Evolutionary conservation across 1,140 invertebrate species (phyloP), one percentile per base, ranked within the genome.

Genomic region (Drosophila elegans): DNA sequence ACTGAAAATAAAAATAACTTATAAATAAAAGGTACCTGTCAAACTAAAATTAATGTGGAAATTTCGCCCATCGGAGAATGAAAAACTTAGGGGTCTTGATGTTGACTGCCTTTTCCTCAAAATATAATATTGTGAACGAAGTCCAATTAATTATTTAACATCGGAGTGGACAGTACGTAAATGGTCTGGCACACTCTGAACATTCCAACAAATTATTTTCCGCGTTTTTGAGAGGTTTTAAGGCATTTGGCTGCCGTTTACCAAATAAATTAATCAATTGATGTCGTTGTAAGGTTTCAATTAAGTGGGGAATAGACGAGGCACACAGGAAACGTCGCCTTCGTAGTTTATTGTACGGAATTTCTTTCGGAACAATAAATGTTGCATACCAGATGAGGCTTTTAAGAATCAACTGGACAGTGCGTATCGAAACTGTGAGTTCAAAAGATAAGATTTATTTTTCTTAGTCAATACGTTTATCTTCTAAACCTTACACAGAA

Each of bases 201-300:
- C 53, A 74, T 49, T 54, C 6, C 12, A 45, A 52, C n/a, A 42
- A 57, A 63, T 74, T 78, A 44, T 25, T 44, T 44, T 42, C 21
- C 32, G 13, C 48, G 10, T 12, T 44, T 72, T 54, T 12, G 29
- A 57, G 25, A 45, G 21, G 32, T 51, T 57, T 29, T 51, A 44
- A 54, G 27, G 32, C 48, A 38, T 60, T 63, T 4, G 44, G 25
- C 49, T 49, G 42, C 12, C 36, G n/a, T 16, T 69, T 12, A 45
- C 3, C 16, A 39, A 80, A 60, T 63, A 52, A 49, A 73, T 80
- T 42, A 46, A 57, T 60, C 55, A 75, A 78, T 63, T 63, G 41
- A 48, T 56, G 52, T 7, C 16, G 25, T 27, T 66, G 42, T 53
- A 29, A 45, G 42, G 29, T 53, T 41, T 45, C 44, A 42, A 45